Conservation (phyloP, 2,113 vertebrate species). For the Dicrurus megarhynchus region DNA sequence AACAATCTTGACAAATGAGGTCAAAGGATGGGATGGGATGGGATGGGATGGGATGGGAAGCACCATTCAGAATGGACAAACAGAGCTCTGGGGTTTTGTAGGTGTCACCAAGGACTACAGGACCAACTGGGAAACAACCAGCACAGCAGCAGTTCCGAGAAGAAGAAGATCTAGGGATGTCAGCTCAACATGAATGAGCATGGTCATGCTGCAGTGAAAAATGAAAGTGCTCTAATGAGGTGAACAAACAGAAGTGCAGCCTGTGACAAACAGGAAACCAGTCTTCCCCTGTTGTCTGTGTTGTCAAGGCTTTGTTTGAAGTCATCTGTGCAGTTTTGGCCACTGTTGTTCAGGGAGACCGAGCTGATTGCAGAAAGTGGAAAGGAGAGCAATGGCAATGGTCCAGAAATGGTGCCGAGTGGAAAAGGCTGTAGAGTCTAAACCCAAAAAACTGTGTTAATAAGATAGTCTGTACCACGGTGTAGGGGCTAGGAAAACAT, state of each 20-base stretch:
- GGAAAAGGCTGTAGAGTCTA: neutral
- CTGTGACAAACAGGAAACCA: conserved; percentile 31
- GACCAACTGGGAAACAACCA: neutral
- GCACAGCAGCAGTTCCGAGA: neutral
- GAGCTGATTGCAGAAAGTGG: neutral
- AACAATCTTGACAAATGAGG: conserved; percentile 4
- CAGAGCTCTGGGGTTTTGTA: neutral
- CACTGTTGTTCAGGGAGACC: neutral
- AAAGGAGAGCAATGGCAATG: neutral
- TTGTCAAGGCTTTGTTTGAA: neutral
- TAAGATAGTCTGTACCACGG: neutral
- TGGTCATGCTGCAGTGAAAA: conserved; percentile 14
- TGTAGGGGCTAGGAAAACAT: neutral
- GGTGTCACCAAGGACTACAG: neutral
- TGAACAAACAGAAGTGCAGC: conserved; percentile 4
- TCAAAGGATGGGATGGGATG: too few species aligned
- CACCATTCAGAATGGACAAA: neutral
- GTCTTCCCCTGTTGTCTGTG: neutral
- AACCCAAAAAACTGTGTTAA: neutral
- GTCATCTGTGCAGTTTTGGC: neutral
- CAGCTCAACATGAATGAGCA: neutral
- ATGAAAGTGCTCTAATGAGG: conserved; percentile 10
- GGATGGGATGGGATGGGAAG: neutral
- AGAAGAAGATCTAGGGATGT: neutral
- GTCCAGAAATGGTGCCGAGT: neutral